Percentiles rank a stretch among this genome's conserved stretches.
These are phyloP conservation scores for Sthenelais limicola DNA, from an alignment of 2,888 invertebrate species.

Conservation along the genomic window DNA sequence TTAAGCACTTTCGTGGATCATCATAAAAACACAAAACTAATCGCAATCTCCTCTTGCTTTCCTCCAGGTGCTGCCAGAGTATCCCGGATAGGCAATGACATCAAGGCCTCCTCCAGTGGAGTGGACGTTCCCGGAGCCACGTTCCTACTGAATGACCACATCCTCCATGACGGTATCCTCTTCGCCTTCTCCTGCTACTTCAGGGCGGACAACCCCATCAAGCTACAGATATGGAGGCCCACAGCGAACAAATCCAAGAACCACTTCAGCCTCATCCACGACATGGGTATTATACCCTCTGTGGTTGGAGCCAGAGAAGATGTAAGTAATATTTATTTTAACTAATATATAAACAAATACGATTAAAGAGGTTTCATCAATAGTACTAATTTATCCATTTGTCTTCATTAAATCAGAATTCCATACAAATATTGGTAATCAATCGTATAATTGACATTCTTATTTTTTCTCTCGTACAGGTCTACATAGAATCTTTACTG, in stretches of 20 bases:
- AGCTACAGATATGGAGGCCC: slow-evolving; percentile 50
- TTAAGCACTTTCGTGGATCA: not conserved
- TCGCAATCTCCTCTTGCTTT: too few species aligned
- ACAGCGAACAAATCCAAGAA: not conserved
- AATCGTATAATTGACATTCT: not conserved
- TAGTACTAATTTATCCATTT: too few species aligned
- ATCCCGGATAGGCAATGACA: slow-evolving; percentile 42
- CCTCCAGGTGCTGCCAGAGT: slow-evolving; percentile 1
- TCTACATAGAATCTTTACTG: slow-evolving; percentile 34
- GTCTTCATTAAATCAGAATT: not conserved
- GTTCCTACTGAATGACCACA: slow-evolving; percentile 45
- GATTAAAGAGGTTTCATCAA: too few species aligned
- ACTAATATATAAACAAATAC: not conserved
- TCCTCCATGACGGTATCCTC: slow-evolving; percentile 44
- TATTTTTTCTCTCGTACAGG: slow-evolving; percentile 1
- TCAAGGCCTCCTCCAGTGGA: slow-evolving; percentile 41
- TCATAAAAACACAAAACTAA: too few species aligned
- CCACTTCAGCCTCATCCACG: slow-evolving; percentile 37
- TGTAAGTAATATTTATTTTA: slow-evolving; percentile 37
- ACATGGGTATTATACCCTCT: slow-evolving; percentile 41
- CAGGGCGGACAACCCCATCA: slow-evolving; percentile 40
- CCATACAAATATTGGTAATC: not conserved
- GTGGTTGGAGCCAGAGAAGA: slow-evolving; percentile 42
- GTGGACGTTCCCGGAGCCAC: slow-evolving; percentile 45
- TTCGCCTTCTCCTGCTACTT: slow-evolving; percentile 51